Base-by-base conservation (phyloP, 2,888 invertebrate species). In the Dinocampus coccinellae region DNA sequence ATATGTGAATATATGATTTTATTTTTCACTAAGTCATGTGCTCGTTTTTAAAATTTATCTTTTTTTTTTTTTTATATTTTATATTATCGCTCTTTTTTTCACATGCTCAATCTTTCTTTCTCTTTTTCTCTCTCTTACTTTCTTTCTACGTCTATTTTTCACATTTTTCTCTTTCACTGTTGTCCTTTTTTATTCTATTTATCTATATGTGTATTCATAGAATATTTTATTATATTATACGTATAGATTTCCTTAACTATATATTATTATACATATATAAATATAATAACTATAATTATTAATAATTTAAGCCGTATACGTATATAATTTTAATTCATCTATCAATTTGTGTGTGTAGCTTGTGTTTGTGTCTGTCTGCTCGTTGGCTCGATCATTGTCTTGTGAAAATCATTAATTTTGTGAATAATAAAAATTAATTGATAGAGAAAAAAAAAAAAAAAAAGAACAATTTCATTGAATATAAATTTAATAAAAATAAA, bases 341-440 rank as follows among this genome's bases (percentile, higher is more conserved):
- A 29, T 73, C 62, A 73, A 70, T 73, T 64, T 72, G 36, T 74
- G 72, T 72, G 55, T 78, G 75, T 80, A 78, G 83, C 82, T 84
- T 81, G 78, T 80, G 78, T 81, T 47, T 72, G 72, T 76, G 76
- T 79, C 76, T 78, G 80, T 80, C 74, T 74, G 76, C 73, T 73
- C 75, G 74, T 71, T 65, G 65, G 57, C 67, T 73, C 70, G 70
- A 63, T 61, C 60, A 70, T 64, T 76, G 73, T 72, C 70, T 75
- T 77, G 75, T 72, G 79, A 78, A 75, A 53, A 61, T 55, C 11
- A 16, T 20, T 16, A 6, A 20, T 9, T 1, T 33, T 33, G 6
- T 16, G n/a, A 33, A 20, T 34, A 62, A 3, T 29, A 61, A 20
- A 58, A 33, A 58, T 58, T 26, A 13, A 11, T 55, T 53, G 11